These are phyloP conservation scores for Sigmodon hispidus DNA, from an alignment of 2,113 vertebrate species.

Conservation along the genomic window DNA sequence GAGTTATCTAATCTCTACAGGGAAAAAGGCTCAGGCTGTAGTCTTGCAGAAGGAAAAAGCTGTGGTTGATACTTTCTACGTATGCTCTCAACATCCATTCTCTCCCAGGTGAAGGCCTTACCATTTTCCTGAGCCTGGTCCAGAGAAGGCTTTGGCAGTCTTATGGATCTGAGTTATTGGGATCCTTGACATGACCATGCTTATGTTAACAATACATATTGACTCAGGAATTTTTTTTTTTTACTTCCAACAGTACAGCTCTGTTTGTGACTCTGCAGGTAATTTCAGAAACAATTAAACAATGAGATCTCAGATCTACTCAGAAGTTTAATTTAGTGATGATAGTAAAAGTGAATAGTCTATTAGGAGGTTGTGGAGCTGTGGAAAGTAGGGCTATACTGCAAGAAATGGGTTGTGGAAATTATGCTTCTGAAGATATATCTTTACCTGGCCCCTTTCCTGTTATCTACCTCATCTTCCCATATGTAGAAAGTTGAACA, in stretches of 20 bases:
- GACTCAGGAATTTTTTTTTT: too few relatives aligned
- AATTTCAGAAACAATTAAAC: not conserved
- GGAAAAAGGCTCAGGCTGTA: not conserved
- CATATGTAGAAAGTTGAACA: not conserved
- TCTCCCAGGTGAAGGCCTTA: not conserved
- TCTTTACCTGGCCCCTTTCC: not conserved
- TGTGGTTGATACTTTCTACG: not conserved
- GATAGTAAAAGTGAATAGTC: not conserved
- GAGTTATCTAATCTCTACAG: not conserved
- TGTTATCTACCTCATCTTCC: too few relatives aligned
- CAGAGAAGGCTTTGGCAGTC: not conserved
- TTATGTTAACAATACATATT: not conserved
- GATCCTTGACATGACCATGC: not conserved
- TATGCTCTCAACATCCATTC: not conserved
- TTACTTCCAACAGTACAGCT: too few relatives aligned
- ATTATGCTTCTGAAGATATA: not conserved
- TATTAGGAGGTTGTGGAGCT: not conserved
- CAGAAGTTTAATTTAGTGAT: not conserved
- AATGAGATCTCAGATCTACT: not conserved
- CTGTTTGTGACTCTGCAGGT: not conserved
- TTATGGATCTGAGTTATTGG: not conserved
- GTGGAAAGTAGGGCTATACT: not conserved
- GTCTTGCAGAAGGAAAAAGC: not conserved
- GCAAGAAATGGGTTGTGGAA: not conserved
- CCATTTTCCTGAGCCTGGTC: not conserved